phyloP scores from a whole-genome alignment of 2,113 vertebrate species.

The Syngnathus floridae region DNA sequence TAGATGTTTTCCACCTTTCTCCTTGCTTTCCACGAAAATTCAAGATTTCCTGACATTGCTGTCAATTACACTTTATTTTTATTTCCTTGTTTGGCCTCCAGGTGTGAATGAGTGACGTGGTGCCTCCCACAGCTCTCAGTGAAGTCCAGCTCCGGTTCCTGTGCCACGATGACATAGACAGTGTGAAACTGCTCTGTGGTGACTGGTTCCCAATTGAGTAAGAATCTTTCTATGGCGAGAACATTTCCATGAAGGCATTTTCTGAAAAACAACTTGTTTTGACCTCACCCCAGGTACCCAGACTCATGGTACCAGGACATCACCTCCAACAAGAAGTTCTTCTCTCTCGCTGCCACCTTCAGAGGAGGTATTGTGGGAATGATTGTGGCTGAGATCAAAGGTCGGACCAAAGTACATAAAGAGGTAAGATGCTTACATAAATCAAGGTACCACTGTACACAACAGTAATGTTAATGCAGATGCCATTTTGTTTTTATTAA shows the following conservation, averaged over 20 bases:
- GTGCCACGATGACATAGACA: constrained; percentile 99
- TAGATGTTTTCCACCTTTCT: neutral
- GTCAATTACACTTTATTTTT: neutral
- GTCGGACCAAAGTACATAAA: constrained; percentile 95
- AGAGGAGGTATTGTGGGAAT: constrained; percentile 93
- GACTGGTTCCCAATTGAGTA: constrained; percentile 99
- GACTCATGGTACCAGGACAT: constrained; percentile 99
- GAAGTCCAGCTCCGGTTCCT: constrained; percentile 96
- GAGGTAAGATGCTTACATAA: constrained; percentile 73
- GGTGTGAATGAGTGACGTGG: constrained; percentile 99
- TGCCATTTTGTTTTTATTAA: neutral
- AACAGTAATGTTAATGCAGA: neutral
- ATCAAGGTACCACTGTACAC: neutral
- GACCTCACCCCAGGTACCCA: constrained; percentile 80
- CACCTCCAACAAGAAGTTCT: constrained; percentile 99
- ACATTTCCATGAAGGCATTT: neutral
- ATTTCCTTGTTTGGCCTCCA: constrained; percentile 43
- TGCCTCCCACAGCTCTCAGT: constrained; percentile 84
- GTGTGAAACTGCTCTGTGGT: constrained; percentile 89
- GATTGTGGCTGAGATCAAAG: constrained; percentile 99
- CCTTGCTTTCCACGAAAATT: neutral
- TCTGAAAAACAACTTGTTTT: neutral
- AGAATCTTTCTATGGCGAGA: constrained; percentile 33
- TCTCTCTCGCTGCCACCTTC: constrained; percentile 93
- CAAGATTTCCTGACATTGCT: neutral